Conservation (phyloP, 2,113 vertebrate species). For the Hippolais icterina region DNA sequence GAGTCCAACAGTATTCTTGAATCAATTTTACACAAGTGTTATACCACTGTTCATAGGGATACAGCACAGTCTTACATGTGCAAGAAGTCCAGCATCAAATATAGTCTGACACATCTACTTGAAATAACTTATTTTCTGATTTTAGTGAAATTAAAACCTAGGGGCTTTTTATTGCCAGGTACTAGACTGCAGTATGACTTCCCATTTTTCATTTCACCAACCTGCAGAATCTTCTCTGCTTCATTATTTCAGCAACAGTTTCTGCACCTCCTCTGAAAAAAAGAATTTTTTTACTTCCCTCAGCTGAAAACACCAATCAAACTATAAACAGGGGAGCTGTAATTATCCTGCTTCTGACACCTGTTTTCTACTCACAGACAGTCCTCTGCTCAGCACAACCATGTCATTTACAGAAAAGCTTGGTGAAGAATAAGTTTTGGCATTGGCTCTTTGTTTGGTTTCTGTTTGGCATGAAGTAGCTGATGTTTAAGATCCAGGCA, state of each 20-base stretch:
- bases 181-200: not conserved
- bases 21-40: accelerated
- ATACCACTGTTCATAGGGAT: not conserved
- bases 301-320: not conserved
- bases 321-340: not conserved
- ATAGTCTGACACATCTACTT: not conserved
- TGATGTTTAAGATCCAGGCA: not conserved
- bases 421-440: not conserved
- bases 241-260: not conserved
- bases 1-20: not conserved
- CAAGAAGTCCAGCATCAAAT: not conserved
- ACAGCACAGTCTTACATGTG: not conserved
- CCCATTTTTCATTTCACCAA: not conserved
- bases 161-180: not conserved
- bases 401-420: not conserved
- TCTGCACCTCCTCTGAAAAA: not conserved
- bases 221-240: not conserved
- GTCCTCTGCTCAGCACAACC: not conserved
- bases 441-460: not conserved
- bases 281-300: not conserved
- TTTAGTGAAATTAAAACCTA: not conserved
- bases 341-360: not conserved
- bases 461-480: not conserved
- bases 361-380: not conserved
- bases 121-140: not conserved